A percentile compares a stretch with the other conserved stretches of the same genome.
These are phyloP conservation scores for Manis javanica DNA, from an alignment of 2,797 vertebrate species.

Conservation along the genomic window DNA sequence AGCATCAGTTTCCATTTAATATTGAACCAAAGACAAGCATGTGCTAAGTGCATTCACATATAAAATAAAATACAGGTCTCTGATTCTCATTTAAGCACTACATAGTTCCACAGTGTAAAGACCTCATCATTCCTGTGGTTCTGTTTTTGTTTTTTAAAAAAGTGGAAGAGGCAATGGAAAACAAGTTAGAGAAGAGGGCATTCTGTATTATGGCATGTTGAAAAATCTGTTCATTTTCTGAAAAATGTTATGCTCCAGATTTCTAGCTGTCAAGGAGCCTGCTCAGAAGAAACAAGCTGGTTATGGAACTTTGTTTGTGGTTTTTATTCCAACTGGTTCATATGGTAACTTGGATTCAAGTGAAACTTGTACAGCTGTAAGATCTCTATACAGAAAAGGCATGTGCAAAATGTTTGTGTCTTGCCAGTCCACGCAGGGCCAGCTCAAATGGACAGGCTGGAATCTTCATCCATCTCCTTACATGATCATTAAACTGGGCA, in stretches of 20 bases:
- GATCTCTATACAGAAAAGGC: slow-evolving; percentile 63
- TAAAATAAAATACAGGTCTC: neutral
- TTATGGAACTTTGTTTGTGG: slow-evolving; percentile 37
- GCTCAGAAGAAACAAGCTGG: slow-evolving; percentile 19
- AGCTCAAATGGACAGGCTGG: slow-evolving; percentile 22
- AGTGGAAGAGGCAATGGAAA: neutral
- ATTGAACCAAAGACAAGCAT: neutral
- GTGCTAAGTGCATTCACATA: neutral
- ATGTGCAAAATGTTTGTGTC: slow-evolving; percentile 37
- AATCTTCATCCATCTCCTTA: slow-evolving; percentile 46
- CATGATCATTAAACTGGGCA: neutral
- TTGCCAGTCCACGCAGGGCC: slow-evolving; percentile 42
- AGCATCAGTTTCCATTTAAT: neutral
- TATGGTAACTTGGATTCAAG: slow-evolving; percentile 63
- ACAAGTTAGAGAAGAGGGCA: neutral
- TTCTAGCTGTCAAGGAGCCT: slow-evolving; percentile 14
- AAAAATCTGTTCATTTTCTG: slow-evolving; percentile 55
- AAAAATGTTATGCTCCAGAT: neutral
- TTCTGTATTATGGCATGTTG: neutral
- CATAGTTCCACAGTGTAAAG: neutral
- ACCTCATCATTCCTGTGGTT: neutral
- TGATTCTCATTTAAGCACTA: neutral
- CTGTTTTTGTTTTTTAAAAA: neutral
- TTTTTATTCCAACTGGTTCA: slow-evolving; percentile 68
- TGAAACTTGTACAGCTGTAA: slow-evolving; percentile 52